These are phyloP conservation scores for Phalacrocorax pelagicus DNA, from an alignment of 2,113 vertebrate genomes.

Conservation along the genomic window DNA sequence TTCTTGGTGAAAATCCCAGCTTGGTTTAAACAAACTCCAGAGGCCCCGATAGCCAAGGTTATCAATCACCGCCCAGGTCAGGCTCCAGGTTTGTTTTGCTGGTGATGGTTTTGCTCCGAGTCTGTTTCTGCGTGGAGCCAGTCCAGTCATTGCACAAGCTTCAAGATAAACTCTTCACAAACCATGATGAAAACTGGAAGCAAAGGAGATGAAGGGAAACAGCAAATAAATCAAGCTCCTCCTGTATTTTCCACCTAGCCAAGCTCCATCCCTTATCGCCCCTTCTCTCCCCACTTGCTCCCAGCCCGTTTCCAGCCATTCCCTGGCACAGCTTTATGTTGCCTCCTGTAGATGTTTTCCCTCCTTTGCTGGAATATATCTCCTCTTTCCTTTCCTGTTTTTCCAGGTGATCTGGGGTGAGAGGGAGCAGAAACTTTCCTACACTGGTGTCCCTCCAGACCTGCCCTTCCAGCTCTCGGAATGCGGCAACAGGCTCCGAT, in stretches of 20 bases:
- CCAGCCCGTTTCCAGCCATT: not conserved
- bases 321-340: not conserved
- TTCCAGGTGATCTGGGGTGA: not conserved
- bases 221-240: not conserved
- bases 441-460: not conserved
- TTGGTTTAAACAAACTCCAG: not conserved
- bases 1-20: not conserved
- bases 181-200: not conserved
- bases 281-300: not conserved
- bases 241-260: not conserved
- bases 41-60: rapidly evolving
- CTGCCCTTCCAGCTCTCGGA: not conserved
- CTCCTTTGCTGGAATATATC: not conserved
- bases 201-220: not conserved
- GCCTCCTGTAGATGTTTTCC: not conserved
- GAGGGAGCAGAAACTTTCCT: not conserved
- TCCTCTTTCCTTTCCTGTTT: not conserved
- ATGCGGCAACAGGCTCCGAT: rapidly evolving
- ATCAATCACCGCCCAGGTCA: not conserved
- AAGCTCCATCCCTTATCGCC: not conserved
- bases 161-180: not conserved
- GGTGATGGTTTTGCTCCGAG: not conserved
- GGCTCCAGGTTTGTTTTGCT: not conserved
- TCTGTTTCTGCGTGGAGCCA: not conserved
- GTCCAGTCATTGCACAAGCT: not conserved